phyloP scores from a whole-genome alignment of 2,113 vertebrate species.

The Ailuropoda melanoleuca region DNA sequence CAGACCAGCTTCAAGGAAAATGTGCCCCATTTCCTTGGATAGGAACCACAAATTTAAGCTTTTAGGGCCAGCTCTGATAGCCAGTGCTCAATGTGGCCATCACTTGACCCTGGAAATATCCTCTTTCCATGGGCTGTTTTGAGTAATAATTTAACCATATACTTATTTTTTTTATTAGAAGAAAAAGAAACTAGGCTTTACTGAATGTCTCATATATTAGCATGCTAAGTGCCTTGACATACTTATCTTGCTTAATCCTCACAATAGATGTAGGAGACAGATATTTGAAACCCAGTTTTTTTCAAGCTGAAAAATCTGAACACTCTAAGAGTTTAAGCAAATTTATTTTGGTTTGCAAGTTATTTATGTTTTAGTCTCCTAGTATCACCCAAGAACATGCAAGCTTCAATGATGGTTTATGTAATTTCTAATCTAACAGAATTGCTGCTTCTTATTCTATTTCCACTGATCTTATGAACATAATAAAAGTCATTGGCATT shows the following conservation, averaged over 20 bases:
- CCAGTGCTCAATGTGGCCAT: not conserved
- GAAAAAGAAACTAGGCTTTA: not conserved
- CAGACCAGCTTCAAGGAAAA: slow-evolving; percentile 69
- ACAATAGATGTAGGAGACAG: not conserved
- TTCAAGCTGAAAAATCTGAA: slow-evolving; percentile 47
- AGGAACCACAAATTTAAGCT: slow-evolving; percentile 50
- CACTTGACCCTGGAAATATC: not conserved
- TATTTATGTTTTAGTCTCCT: not conserved
- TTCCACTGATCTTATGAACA: not conserved
- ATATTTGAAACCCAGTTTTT: slow-evolving; percentile 31
- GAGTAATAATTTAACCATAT: not conserved
- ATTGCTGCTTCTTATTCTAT: not conserved
- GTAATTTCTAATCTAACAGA: slow-evolving; percentile 29
- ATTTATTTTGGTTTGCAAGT: slow-evolving; percentile 37
- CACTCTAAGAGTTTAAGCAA: not conserved
- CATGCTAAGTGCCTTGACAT: not conserved
- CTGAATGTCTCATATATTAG: not conserved
- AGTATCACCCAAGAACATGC: not conserved
- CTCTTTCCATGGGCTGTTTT: not conserved
- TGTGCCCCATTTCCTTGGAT: slow-evolving; percentile 42
- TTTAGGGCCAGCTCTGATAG: not conserved
- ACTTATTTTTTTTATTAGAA: not conserved
- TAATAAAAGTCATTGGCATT: not conserved
- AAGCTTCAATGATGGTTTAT: not conserved
- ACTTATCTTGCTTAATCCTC: slow-evolving; percentile 40